Conservation (phyloP, 2,888 invertebrate genomes). For the Capitulum mitella region DNA sequence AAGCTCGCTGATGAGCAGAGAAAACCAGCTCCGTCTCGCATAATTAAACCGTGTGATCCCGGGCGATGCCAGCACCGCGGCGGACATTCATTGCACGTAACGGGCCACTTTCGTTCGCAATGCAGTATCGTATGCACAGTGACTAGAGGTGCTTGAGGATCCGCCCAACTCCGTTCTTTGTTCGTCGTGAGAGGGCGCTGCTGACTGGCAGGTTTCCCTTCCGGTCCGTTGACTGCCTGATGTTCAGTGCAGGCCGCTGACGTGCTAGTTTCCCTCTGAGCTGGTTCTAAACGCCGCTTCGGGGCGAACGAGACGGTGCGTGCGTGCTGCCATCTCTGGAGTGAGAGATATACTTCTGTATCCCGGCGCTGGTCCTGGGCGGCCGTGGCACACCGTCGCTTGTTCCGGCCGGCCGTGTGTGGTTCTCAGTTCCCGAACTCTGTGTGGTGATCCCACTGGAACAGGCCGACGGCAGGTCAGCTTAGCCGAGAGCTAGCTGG, state of each 20-base stretch:
- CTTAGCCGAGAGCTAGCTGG: no score
- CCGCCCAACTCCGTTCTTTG: no score
- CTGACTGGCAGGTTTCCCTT: no score
- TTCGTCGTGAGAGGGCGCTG: no score
- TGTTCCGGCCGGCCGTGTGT: neutral
- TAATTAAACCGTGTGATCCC: no score
- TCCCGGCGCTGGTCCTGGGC: neutral
- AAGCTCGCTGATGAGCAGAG: no score
- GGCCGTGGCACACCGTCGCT: neutral
- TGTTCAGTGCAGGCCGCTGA: neutral
- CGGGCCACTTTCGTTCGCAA: no score
- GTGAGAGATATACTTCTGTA: constrained; percentile 12
- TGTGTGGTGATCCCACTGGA: neutral
- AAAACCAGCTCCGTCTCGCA: no score
- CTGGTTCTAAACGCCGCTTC: neutral
- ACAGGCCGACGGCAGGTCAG: neutral
- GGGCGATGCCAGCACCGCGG: no score
- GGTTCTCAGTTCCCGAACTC: neutral
- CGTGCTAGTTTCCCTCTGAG: neutral
- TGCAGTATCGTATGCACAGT: no score
- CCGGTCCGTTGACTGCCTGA: neutral
- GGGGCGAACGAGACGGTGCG: neutral
- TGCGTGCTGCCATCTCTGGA: constrained; percentile 14
- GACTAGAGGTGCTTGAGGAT: no score
- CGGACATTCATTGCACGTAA: no score